Base-by-base conservation (phyloP, 1,140 invertebrate species). In the Drosophila orosa region DNA sequence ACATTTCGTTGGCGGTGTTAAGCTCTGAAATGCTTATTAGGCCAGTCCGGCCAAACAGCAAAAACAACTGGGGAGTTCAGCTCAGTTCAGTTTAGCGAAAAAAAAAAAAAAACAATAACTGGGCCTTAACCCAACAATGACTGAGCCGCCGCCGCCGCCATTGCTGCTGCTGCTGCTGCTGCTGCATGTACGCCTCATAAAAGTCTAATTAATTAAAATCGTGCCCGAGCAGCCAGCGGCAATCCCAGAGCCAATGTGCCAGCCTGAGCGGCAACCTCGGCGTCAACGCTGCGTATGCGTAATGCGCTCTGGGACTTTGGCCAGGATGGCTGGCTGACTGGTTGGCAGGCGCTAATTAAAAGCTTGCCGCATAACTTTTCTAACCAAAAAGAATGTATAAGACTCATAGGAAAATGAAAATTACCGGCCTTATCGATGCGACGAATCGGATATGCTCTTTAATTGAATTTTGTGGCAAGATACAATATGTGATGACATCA, bases 141-240 rank as follows among this genome's bases (percentile, higher is more conserved):
- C 60, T 22, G 60, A 65, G 65, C 65, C 63, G 50, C 68, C 67
- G 61, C 62, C 50, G 19, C 47, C 74, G 40, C n/a, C n/a, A n/a
- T n/a, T n/a, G n/a, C 8, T 40, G 44, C n/a, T 29, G 17, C n/a
- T 19, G 44, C 13, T 61, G 33, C 67, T 35, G 45, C 39, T 52
- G 62, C 65, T 74, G 79, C 84, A 86, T 86, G 83, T 74, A 87
- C 83, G 83, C 75, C 84, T 86, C 79, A 86, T 86, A 86, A 86
- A 86, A 86, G 83, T 87, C 83, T 86, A 86, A 86, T 86, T 86
- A 86, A 86, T 86, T 86, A 86, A 86, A 86, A 86, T 86, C 83
- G 83, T 86, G 83, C 83, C 76, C 84, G 67, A 66, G 45, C 47
- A 81, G 71, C 75, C 79, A 73, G 75, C 67, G 67, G 82, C 79